Base-by-base conservation (phyloP, 2,888 invertebrate genomes). In the Orthonychiurus folsomi region DNA sequence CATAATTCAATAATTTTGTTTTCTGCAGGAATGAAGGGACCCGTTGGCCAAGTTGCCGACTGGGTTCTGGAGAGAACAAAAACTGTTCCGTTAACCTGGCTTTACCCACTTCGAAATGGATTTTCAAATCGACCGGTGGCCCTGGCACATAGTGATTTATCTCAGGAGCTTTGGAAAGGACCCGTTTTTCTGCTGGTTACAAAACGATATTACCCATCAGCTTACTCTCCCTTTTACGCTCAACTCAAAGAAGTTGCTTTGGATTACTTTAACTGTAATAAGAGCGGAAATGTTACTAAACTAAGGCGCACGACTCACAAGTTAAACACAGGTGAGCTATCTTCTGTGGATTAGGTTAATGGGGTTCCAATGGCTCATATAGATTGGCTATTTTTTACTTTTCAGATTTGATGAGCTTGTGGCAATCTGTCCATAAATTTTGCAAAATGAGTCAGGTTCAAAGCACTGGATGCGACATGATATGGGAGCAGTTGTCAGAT, bases 181-280 rank as follows among this genome's bases (percentile, higher is more conserved):
- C 72, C 72, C 1, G 58, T 70, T 9, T 60, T 72, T 28, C 63
- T 72, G 24, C 53, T 72, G 20, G 66, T 72, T 1, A 69, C 71
- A 18, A 26, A 68, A 58, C 54, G 72, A 61, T 70, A 71, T 37
- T 72, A 66, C 60, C 72, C 72, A 9, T 69, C 69, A 1, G 69
- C 68, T 3, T 69, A 68, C 59, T 71, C 72, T n/a, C 72, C 72
- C 1, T 69, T 72, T 58, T 72, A 71, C 48, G 63, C 63, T 56
- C 70, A 72, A 64, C 53, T 69, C 3, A 71, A 71, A 61, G 72
- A 71, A 63, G 65, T 72, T 9, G 72, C 71, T 27, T 53, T 72
- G 15, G 72, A 72, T 56, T 72, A 72, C 37, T 72, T 67, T 63
- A 72, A 72, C 48, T 72, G 72, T 48, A 72, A 72, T 59, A 68